Base-by-base conservation (phyloP, 2,797 vertebrate species). In the Scarus forsteni region DNA sequence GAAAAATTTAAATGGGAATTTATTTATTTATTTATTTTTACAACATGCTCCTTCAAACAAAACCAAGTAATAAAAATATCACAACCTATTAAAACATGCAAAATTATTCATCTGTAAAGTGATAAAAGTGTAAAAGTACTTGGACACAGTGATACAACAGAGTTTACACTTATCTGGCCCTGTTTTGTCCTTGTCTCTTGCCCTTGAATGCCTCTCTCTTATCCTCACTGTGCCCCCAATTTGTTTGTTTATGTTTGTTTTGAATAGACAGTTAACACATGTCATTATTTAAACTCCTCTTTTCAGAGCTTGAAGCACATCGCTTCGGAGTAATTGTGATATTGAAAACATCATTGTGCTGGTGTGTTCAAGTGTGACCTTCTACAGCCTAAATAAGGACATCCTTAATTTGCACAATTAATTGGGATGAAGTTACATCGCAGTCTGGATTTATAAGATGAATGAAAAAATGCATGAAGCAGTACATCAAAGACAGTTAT, bases 171-270 rank as follows among this genome's bases (percentile, higher is more conserved):
- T 27, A 27, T 27, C 4, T 4, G 2, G 27, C 27, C 27, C 66
- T 5, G 6, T 36, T 48, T 13, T 15, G 44, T 18, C 46, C 39
- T 57, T 39, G 36, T 55, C 40, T 3, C 35, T 10, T 0, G 8
- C 14, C 60, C 60, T 19, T 40, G 46, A 43, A 39, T 16, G 18
- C 39, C 45, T 49, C 52, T 18, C 40, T 18, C 12, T 36, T 74
- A 74, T 67, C 79, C 70, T 65, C 66, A 42, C 6, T 0, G 0
- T 64, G 74, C 51, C 63, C 73, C 77, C 67, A 67, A 58, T 79
- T 80, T 80, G 7, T 56, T 6, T 39, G 38, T 39, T 39, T 39
- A 58, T 5, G 8, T 66, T 71, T 34, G 56, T 60, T 50, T 18
- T 8, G 3, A 60, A 57, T 50, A 48, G 44, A 61, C 62, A 72